These are phyloP conservation scores for Zygothrica quintamaculata DNA, from an alignment of 2,888 invertebrate genomes.

Conservation along the genomic window DNA sequence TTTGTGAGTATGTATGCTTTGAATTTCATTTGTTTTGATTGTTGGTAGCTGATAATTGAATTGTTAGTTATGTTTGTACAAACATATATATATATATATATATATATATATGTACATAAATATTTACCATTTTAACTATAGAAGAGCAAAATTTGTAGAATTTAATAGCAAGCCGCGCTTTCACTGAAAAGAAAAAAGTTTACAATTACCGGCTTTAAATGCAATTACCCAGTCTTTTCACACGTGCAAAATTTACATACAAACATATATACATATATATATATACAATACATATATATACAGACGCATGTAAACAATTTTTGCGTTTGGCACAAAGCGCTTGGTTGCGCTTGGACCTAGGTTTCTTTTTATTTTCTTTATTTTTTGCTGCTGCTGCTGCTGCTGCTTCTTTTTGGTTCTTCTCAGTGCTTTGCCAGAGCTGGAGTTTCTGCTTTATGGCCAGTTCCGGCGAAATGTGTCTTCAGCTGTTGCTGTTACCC, in stretches of 20 bases:
- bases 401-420: slow-evolving; percentile 31
- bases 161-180: too few relatives aligned
- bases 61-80: slow-evolving; percentile 25
- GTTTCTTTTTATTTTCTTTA: too few relatives aligned
- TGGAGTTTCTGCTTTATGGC: slow-evolving; percentile 72
- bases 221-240: slow-evolving; percentile 36
- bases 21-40: slow-evolving; percentile 54
- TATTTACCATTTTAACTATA: too few relatives aligned
- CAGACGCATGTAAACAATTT: slow-evolving; percentile 34
- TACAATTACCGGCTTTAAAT: slow-evolving; percentile 22
- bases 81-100: slow-evolving; percentile 15
- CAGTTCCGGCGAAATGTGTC: slow-evolving; percentile 77
- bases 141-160: slow-evolving; percentile 12
- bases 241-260: slow-evolving; percentile 9
- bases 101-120: neutral
- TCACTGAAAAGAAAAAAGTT: slow-evolving; percentile 21
- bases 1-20: slow-evolving; percentile 29
- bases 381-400: slow-evolving; percentile 25
- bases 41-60: slow-evolving; percentile 37
- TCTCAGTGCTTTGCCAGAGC: slow-evolving; percentile 42
- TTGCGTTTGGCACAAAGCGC: slow-evolving; percentile 51
- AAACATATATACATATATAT: slow-evolving; percentile 3
- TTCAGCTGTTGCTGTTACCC: slow-evolving; percentile 64
- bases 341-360: slow-evolving; percentile 44
- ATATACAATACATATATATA: slow-evolving; percentile 5